Conservation (phyloP, 2,888 invertebrate genomes). For the Sepioteuthis lessoniana region DNA sequence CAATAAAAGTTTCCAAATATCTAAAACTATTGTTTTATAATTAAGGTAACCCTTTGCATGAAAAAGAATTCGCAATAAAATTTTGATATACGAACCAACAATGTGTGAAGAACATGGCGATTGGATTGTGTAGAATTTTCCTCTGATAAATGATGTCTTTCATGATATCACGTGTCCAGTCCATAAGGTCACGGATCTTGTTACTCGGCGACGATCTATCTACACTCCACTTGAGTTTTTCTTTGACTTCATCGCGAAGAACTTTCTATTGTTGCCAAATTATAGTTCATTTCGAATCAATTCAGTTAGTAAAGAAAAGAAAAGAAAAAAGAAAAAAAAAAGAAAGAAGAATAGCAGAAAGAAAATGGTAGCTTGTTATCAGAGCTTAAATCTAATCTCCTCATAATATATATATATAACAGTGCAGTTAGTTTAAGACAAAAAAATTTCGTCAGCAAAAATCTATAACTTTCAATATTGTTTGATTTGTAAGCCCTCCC, state of each 20-base stretch:
- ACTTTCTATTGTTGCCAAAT: slow-evolving; percentile 63
- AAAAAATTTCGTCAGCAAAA: too few relatives aligned
- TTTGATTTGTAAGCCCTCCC: too few relatives aligned
- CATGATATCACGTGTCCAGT: slow-evolving; percentile 75
- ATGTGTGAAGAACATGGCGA: slow-evolving; percentile 74
- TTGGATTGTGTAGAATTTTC: slow-evolving; percentile 71
- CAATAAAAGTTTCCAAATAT: too few relatives aligned
- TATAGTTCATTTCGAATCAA: background rate
- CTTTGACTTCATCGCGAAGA: slow-evolving; percentile 74
- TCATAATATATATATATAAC: too few relatives aligned
- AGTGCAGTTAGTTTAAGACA: too few relatives aligned
- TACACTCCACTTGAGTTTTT: slow-evolving; percentile 75
- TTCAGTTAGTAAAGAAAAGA: background rate
- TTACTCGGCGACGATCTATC: slow-evolving; percentile 75
- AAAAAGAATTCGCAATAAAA: background rate
- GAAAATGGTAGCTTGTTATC: too few relatives aligned
- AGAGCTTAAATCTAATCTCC: too few relatives aligned
- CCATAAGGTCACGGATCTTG: slow-evolving; percentile 75
- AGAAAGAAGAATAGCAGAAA: too few relatives aligned
- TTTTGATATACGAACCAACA: slow-evolving; percentile 66
- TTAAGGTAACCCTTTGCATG: too few relatives aligned
- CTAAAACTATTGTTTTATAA: too few relatives aligned
- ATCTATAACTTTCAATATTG: too few relatives aligned
- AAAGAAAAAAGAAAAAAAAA: background rate
- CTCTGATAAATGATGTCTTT: slow-evolving; percentile 74